These are phyloP conservation scores for Monopis laevigella DNA, from an alignment of 2,888 invertebrate genomes.

Conservation along the genomic window DNA sequence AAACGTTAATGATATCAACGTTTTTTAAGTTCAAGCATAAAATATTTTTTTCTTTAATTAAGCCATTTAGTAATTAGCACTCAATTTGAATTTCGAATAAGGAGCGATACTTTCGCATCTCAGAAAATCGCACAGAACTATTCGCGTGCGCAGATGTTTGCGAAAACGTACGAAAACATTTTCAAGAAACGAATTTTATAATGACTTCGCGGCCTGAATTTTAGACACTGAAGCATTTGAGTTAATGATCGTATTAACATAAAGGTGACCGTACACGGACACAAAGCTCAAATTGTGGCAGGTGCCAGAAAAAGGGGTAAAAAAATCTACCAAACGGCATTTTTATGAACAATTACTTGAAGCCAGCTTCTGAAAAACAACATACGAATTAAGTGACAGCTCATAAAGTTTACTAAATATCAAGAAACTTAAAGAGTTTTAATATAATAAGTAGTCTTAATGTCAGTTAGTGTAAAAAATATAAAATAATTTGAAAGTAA, in stretches of 20 bases:
- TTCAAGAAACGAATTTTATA: constrained; percentile 17
- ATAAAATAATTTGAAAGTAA: no score
- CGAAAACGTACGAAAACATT: no score
- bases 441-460: neutral
- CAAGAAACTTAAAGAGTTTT: neutral
- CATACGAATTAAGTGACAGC: neutral
- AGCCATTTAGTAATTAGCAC: constrained; percentile 11
- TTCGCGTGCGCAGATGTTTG: no score
- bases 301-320: neutral
- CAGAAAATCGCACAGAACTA: neutral
- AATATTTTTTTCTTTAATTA: constrained; percentile 12
- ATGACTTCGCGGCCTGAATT: neutral
- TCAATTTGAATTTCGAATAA: constrained; percentile 6
- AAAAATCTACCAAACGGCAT: neutral
- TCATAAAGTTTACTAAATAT: neutral
- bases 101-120: no score
- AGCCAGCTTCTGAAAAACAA: neutral
- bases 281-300: neutral
- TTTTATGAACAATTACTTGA: neutral
- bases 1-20: constrained; percentile 5
- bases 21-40: no score
- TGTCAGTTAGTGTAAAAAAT: neutral
- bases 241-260: neutral
- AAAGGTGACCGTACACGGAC: neutral
- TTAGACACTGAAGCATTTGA: neutral